Evolutionary conservation across 2,113 vertebrate genomes (phyloP), one percentile per base, ranked within the genome.

Genomic region (Pelobates fuscus): DNA sequence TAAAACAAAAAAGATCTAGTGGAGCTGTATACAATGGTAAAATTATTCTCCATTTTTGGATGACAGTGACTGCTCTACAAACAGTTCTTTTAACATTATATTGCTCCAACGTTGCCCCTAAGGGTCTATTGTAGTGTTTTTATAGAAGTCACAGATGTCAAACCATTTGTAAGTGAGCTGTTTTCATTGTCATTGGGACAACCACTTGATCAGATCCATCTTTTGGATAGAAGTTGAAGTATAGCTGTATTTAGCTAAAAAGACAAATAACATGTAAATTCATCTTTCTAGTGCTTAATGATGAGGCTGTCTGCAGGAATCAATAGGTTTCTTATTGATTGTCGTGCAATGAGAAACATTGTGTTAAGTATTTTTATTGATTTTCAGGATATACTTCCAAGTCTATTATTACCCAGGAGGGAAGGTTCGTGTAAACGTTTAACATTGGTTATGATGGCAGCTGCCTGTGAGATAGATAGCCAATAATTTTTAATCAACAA

Each of bases 401-500:
- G 64, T 76, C 37, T 68, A 77, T 68, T 68, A 68, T 77, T 77
- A 77, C 73, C 73, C 73, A 58, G 58, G 65, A 77, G 73, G 72
- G 41, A 68, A 68, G 59, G 73, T 77, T 77, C 64, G 52, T 61
- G 73, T 68, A 77, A 77, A 77, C 64, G 57, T 77, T 77, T 77
- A 77, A 68, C 64, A 68, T 57, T 68, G 66, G 73, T 68, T 77
- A 77, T 77, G 73, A 77, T 68, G 73, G 65, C 65, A 77, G 65
- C 55, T 68, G 64, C 43, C 57, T 8, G 49, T 10, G 55, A 77
- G 73, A 77, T 77, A 77, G 64, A 77, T 77, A 77, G 57, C 73
- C 73, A 68, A 77, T 77, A 77, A 77, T 68, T 77, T 77, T 77
- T 77, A 77, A 77, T 77, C 73, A 77, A 77, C 64, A 61, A 49